Conservation (phyloP, 2,888 invertebrate genomes). For the Ichneumoninae sp. region DNA sequence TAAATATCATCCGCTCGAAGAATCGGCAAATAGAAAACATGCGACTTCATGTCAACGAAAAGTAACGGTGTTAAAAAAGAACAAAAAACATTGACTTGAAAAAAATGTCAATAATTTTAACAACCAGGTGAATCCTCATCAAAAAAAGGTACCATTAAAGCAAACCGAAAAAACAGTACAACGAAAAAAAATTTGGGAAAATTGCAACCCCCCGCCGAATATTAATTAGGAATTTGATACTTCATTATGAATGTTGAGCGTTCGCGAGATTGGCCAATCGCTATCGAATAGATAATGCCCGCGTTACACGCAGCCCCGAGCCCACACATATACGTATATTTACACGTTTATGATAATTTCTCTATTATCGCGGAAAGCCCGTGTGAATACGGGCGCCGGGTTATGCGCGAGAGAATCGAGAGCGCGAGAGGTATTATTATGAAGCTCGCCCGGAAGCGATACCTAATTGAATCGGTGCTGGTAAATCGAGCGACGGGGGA, state of each 20-base stretch:
- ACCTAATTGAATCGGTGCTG: constrained; percentile 64
- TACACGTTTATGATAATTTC: constrained; percentile 68
- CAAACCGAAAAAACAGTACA: not conserved
- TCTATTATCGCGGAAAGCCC: constrained; percentile 65
- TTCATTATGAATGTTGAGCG: constrained; percentile 1
- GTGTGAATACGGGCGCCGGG: constrained; percentile 36
- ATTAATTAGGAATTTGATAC: constrained; percentile 1
- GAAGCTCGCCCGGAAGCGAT: constrained; percentile 47
- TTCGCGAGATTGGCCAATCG: constrained; percentile 4
- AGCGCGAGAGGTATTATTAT: constrained; percentile 51
- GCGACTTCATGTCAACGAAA: not conserved
- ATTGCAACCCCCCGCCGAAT: not conserved
- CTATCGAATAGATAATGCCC: constrained; percentile 11
- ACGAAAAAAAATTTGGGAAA: not conserved
- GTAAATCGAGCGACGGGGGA: constrained; percentile 26
- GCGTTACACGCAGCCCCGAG: not conserved
- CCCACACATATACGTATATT: constrained; percentile 1
- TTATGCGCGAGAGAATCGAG: not conserved
- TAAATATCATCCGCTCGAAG: too few species aligned
- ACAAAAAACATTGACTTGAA: not conserved
- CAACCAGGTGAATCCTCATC: not conserved
- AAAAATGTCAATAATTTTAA: not conserved
- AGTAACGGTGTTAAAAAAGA: not conserved
- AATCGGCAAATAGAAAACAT: not conserved
- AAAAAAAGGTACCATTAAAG: not conserved